Evolutionary conservation across 2,888 invertebrate species (phyloP), one percentile per base, ranked within the genome.

Genomic region (Pollenia labialis): DNA sequence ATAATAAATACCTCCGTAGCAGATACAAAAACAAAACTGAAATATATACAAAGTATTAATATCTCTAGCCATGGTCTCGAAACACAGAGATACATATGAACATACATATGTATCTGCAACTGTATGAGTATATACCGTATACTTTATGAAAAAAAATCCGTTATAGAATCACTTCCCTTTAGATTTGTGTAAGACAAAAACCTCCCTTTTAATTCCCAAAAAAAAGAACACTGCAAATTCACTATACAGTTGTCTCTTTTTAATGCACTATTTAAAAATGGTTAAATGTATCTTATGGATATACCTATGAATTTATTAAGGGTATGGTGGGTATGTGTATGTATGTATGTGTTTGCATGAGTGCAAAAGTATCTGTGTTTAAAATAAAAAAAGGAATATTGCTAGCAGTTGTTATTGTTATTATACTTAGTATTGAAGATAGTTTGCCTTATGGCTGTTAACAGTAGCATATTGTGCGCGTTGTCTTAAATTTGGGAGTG

Each of bases 391-490:
- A 74, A 54, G 68, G 75, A 66, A 44, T 42, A 74, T 77, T 77
- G 64, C 16, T 9, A 76, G 77, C 46, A 77, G 48, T 71, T 77
- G 50, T 68, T 81, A 75, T 75, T 66, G 32, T 75, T 68, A 18
- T 46, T 40, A n/a, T 50, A 71, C 64, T 77, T 58, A 18, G 52
- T 52, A 32, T 32, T 32, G 32, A 6, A 32, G 32, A 32, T 32
- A 40, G 23, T 42, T 14, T 58, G 42, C 74, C 77, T 71, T 77
- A 60, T 80, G 52, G 62, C 50, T 77, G 44, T 76, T 81, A 88
- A 87, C 85, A 82, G 88, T 88, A 88, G 88, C 88, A 88, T 88
- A 88, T 88, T 88, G 88, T 85, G 81, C 74, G 88, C 84, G 81
- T 81, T 87, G 68, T 68, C 50, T 84, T 68, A 48, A 77, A 84